These are phyloP conservation scores for Stenolophus ochropezus DNA, from an alignment of 2,888 invertebrate genomes.

Conservation along the genomic window DNA sequence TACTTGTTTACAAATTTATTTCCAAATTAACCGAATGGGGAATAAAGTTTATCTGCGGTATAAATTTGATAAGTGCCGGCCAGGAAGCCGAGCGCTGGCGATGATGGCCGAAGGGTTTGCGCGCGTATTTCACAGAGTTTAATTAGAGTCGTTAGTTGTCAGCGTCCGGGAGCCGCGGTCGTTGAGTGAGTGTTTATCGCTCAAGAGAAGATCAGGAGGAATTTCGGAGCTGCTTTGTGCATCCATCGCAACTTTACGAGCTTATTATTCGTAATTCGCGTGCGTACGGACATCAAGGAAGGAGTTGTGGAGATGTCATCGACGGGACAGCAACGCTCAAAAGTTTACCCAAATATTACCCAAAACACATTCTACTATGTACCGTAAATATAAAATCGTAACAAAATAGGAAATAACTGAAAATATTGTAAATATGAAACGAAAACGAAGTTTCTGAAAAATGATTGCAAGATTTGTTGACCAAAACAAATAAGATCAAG, in stretches of 20 bases:
- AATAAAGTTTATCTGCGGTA: neutral
- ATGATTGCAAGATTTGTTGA: too few relatives aligned
- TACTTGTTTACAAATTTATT: slow-evolving; percentile 38
- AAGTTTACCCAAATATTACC: neutral
- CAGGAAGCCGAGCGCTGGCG: neutral
- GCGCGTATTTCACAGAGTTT: slow-evolving; percentile 40
- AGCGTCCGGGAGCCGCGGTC: slow-evolving; percentile 4
- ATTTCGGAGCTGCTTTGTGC: slow-evolving; percentile 34
- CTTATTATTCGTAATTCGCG: slow-evolving; percentile 53
- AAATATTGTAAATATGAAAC: too few relatives aligned
- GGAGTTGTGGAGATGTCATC: slow-evolving; percentile 6
- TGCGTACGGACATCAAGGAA: slow-evolving; percentile 42
- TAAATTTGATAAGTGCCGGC: slow-evolving; percentile 29
- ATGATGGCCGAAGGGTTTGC: neutral
- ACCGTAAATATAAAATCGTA: too few relatives aligned
- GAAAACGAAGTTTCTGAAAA: too few relatives aligned
- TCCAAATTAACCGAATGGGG: slow-evolving; percentile 22
- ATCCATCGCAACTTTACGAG: slow-evolving; percentile 54
- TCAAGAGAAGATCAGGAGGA: slow-evolving; percentile 14
- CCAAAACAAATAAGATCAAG: too few relatives aligned
- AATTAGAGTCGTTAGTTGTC: slow-evolving; percentile 49
- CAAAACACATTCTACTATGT: too few relatives aligned
- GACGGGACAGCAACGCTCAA: neutral
- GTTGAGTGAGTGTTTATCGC: slow-evolving; percentile 53
- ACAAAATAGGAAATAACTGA: too few relatives aligned